Evolutionary conservation across 2,113 vertebrate genomes (phyloP), one percentile per base, ranked within the genome.

Genomic region (Nycticryphes semicollaris): DNA sequence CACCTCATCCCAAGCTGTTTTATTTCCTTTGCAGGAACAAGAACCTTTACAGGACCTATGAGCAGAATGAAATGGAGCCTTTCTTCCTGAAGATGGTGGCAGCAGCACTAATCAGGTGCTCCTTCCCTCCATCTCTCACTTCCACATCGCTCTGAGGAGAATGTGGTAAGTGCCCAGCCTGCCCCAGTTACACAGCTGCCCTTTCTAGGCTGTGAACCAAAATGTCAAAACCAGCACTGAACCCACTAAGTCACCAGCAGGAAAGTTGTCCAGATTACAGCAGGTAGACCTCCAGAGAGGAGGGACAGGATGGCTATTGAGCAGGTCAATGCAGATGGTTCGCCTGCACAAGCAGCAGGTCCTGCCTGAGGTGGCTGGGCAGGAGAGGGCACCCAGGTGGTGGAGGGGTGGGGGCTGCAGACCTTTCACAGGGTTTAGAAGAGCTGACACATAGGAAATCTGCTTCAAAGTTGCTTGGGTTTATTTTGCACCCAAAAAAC

Each of bases 201-300:
- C 51, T 54, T 79, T 78, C 53, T 50, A 63, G 91, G 77, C 93
- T 84, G 51, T 20, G 45, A 82, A 91, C 84, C 93, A 94, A 82
- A 21, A 51, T 73, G 82, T 82, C 91, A 60, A 67, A 73, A 48
- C 25, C 53, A 64, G 70, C 33, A 9, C 68, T 24, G 33, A 92
- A 37, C 54, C 37, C 67, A 9, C 70, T 84, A 14, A 28, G 50
- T 89, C 81, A 82, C 0, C 0, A 41, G 35, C 8, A 1, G 19
- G 85, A 33, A 25, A 1, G 25, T 7, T 63, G 39, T 39, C 64
- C 66, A 50, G 51, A 20, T 21, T 51, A 33, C 74, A 35, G 78
- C 19, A 3, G 45, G 50, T 37, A 30, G 64, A 74, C 4, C 20
- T 41, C 9, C 10, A 3, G 39, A 25, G 56, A 37, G 35, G 21